Percentiles rank a stretch among this genome's conserved stretches.
These are phyloP conservation scores for Itoplectis maculator DNA, from an alignment of 2,888 invertebrate species.

Conservation along the genomic window DNA sequence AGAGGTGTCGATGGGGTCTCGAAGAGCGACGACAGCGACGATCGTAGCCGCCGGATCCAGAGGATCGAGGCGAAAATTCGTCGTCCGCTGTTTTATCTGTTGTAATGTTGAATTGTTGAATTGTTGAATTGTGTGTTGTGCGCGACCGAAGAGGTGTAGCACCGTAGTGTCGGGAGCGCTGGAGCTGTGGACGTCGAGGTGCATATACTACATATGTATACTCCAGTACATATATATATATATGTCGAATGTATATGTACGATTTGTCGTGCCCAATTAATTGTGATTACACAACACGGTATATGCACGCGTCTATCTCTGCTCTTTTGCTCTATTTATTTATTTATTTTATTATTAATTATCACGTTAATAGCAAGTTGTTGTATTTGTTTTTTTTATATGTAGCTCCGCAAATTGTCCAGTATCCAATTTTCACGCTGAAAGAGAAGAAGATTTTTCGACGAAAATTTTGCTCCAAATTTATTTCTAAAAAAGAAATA, in stretches of 20 bases:
- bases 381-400: constrained; percentile 35
- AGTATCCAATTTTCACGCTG: constrained; percentile 34
- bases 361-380: constrained; percentile 52
- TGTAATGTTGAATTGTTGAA: constrained; percentile 27
- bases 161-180: constrained; percentile 84
- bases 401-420: constrained; percentile 65
- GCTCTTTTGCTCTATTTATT: constrained; percentile 62
- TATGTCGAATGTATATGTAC: constrained; percentile 23
- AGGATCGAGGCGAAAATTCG: constrained; percentile 74
- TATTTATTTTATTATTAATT: constrained; percentile 44
- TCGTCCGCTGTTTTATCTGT: constrained; percentile 25
- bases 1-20: constrained; percentile 71
- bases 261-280: constrained; percentile 8
- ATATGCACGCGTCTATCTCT: constrained; percentile 73
- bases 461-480: constrained; percentile 6
- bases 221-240: constrained; percentile 52
- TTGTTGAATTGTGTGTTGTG: constrained; percentile 41
- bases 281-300: constrained; percentile 70
- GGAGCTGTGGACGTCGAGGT: constrained; percentile 83
- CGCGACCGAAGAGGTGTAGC: constrained; percentile 71
- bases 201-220: constrained; percentile 70
- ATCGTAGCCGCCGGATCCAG: constrained; percentile 54
- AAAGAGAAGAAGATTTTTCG: not conserved
- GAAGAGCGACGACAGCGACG: constrained; percentile 57
- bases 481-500: not conserved